Conservation (phyloP, 2,888 invertebrate species). For the Synanthedon tipuliformis region DNA sequence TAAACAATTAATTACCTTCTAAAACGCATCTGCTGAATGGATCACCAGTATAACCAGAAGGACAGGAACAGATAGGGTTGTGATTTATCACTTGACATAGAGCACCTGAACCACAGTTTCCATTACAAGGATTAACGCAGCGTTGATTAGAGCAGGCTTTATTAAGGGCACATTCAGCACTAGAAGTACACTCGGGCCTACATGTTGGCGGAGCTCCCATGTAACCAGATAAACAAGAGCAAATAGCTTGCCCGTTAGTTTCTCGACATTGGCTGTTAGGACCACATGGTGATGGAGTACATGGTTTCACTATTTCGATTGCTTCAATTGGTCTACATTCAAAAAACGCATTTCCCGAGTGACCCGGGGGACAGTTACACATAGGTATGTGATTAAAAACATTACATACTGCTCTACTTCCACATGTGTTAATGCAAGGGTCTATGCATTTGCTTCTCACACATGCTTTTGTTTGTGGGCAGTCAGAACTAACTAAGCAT, state of each 20-base stretch:
- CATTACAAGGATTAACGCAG: slow-evolving; percentile 79
- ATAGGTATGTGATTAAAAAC: slow-evolving; percentile 74
- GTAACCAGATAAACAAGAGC: slow-evolving; percentile 75
- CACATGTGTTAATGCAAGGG: slow-evolving; percentile 84
- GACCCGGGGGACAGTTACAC: slow-evolving; percentile 72
- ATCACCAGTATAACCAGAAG: slow-evolving; percentile 76
- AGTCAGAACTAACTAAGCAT: slow-evolving; percentile 80
- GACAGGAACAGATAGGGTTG: slow-evolving; percentile 78
- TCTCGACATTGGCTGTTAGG: slow-evolving; percentile 78
- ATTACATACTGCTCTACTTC: slow-evolving; percentile 77
- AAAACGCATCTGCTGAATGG: slow-evolving; percentile 76
- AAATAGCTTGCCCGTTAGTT: slow-evolving; percentile 76
- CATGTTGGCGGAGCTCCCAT: slow-evolving; percentile 79
- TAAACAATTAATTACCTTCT: slow-evolving; percentile 59
- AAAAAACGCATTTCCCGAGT: slow-evolving; percentile 77
- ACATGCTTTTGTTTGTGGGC: slow-evolving; percentile 77
- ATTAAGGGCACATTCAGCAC: slow-evolving; percentile 75
- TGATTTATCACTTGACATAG: slow-evolving; percentile 80
- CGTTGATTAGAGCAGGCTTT: slow-evolving; percentile 78
- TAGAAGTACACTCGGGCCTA: slow-evolving; percentile 78
- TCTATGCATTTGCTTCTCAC: slow-evolving; percentile 79
- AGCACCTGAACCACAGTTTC: slow-evolving; percentile 78
- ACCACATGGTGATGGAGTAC: slow-evolving; percentile 79
- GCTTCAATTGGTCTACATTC: slow-evolving; percentile 64
- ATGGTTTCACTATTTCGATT: slow-evolving; percentile 65